Conservation (phyloP, 92 coral and sea anemone genomes). For the Muricea muricata region DNA sequence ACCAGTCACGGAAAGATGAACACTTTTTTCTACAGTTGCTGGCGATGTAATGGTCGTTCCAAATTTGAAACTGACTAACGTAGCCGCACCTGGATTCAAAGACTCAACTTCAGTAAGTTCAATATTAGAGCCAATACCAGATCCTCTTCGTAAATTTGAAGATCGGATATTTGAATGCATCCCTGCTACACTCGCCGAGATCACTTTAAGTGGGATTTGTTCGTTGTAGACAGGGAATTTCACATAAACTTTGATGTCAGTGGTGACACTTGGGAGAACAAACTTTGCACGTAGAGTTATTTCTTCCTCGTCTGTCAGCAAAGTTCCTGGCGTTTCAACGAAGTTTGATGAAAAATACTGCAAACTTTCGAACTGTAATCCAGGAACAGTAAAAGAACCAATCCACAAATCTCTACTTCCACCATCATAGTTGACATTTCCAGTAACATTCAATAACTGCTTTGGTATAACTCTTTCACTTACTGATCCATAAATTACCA, state of each 20-base stretch:
- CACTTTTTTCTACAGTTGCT: slow-evolving; percentile 33
- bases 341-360: slow-evolving; percentile 47
- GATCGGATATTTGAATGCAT: slow-evolving; percentile 62
- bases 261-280: slow-evolving; percentile 75
- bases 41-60: slow-evolving; percentile 54
- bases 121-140: slow-evolving; percentile 37
- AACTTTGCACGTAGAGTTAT: slow-evolving; percentile 59
- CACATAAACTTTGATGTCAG: slow-evolving; percentile 61
- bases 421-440: slow-evolving; percentile 51
- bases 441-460: slow-evolving; percentile 70
- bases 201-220: slow-evolving; percentile 67
- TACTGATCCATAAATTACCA: slow-evolving; percentile 52
- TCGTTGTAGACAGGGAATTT: slow-evolving; percentile 64
- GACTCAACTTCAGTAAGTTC: neutral
- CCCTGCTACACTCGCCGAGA: slow-evolving; percentile 54
- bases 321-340: slow-evolving; percentile 63
- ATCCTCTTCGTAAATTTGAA: slow-evolving; percentile 51
- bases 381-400: slow-evolving; percentile 58
- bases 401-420: slow-evolving; percentile 37
- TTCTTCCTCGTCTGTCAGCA: slow-evolving; percentile 73
- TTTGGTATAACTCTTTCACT: slow-evolving; percentile 62
- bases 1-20: slow-evolving; percentile 59
- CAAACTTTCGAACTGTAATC: slow-evolving; percentile 54
- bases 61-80: slow-evolving; percentile 72
- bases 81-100: slow-evolving; percentile 35